Evolutionary conservation across 2,888 invertebrate genomes (phyloP), one percentile per base, ranked within the genome.

Genomic region (Ophion ventricosus): DNA sequence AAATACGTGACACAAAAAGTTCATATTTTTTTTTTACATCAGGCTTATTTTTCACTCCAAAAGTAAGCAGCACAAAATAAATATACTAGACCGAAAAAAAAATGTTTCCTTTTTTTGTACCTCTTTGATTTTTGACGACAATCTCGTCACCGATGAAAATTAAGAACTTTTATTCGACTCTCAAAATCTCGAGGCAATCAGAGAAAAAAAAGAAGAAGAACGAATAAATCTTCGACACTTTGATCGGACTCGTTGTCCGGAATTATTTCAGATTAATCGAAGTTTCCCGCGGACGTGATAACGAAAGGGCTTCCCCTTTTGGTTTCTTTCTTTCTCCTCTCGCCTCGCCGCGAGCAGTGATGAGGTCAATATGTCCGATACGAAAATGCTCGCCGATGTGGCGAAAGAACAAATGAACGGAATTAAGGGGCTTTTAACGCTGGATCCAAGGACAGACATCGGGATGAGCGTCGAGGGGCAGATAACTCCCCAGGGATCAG

Each of bases 351-450:
- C 70, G 25, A 40, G 59, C 20, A n/a, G 11, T 79, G 78, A 78
- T 69, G 70, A 72, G 79, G 64, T 56, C 72, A 57, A 83, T 78
- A 63, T 72, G 73, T 78, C 74, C 61, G 80, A 84, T 80, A 73
- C 73, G 56, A 66, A 72, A 80, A 54, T 40, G 66, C 20, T 54
- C 57, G 56, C 20, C 86, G 83, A 91, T 90, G 87, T 59, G 67
- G 69, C 69, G 88, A 89, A 89, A 72, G 77, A 76, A 84, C 89
- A 90, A 91, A 91, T 90, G 92, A 90, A 91, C 86, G 89, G 90
- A 91, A 91, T 91, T 91, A 91, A 90, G 91, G 91, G 90, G 89
- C 91, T 91, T 91, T 92, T 91, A 90, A 89, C 87, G 86, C 82
- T 88, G 89, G 87, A 76, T 56, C 56, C 26, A 40, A 40, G 25